Conservation (phyloP, 2,888 invertebrate species). For the Harmothoe impar region DNA sequence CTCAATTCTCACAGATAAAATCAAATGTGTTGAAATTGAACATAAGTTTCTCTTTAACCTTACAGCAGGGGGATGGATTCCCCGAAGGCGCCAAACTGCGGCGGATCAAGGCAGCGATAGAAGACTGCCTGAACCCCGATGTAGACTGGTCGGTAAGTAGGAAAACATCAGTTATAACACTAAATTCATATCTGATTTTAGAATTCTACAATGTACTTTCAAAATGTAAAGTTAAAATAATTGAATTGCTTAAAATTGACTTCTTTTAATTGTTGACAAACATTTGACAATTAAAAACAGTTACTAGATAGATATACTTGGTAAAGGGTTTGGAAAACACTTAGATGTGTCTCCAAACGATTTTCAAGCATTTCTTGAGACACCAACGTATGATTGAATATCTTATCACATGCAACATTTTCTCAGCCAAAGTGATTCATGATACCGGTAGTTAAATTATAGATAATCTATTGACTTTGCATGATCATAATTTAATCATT, state of each 20-base stretch:
- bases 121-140: background rate
- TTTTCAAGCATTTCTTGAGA: too few relatives aligned
- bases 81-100: background rate
- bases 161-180: background rate
- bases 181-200: background rate
- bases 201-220: background rate
- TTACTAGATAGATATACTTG: too few relatives aligned
- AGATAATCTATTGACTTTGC: too few relatives aligned
- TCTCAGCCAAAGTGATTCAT: too few relatives aligned
- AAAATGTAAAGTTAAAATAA: background rate
- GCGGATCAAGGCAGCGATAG: background rate
- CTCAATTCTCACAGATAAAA: too few relatives aligned
- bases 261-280: background rate
- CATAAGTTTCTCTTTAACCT: background rate
- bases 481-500: too few relatives aligned
- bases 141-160: slow-evolving; percentile 15
- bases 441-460: too few relatives aligned
- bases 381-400: too few relatives aligned
- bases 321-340: too few relatives aligned
- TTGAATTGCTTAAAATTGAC: background rate
- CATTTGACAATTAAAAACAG: background rate
- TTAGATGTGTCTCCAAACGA: too few relatives aligned
- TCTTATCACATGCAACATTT: too few relatives aligned
- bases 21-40: too few relatives aligned
- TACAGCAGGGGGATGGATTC: background rate